Evolutionary conservation across 2,797 vertebrate genomes (phyloP).

Genomic region (Gorsachius magnificus): DNA sequence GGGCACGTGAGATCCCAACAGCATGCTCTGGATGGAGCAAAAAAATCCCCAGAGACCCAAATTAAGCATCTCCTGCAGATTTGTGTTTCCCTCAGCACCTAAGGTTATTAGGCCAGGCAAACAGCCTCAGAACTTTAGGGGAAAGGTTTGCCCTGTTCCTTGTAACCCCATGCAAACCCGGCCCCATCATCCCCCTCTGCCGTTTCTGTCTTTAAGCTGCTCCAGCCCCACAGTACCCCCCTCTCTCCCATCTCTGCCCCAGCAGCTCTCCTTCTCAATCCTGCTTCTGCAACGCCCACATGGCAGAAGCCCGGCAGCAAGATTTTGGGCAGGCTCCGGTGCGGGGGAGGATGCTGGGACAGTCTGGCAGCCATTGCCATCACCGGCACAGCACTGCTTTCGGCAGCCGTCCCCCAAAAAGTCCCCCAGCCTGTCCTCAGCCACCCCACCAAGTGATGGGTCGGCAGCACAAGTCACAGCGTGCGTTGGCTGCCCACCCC

Average conservation of each 20-base stretch:
- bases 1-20: not conserved
- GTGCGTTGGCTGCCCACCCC: not conserved
- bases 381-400: not conserved
- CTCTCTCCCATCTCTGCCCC: not conserved
- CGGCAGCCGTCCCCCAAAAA: not conserved
- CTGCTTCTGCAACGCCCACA: not conserved
- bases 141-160: not conserved
- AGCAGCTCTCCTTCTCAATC: not conserved
- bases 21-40: not conserved
- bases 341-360: not conserved
- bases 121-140: not conserved
- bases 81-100: not conserved
- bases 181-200: not conserved
- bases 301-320: not conserved
- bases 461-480: not conserved
- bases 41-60: not conserved
- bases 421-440: not conserved
- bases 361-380: not conserved
- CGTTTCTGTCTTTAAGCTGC: not conserved
- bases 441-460: not conserved
- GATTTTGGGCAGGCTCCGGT: not conserved
- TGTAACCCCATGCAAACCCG: not conserved
- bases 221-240: not conserved
- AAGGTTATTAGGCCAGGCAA: not conserved
- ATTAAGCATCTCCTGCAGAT: not conserved